These are phyloP conservation scores for Catalaphyllia jardinei DNA, from an alignment of 64 coral and sea anemone species.

Conservation along the genomic window DNA sequence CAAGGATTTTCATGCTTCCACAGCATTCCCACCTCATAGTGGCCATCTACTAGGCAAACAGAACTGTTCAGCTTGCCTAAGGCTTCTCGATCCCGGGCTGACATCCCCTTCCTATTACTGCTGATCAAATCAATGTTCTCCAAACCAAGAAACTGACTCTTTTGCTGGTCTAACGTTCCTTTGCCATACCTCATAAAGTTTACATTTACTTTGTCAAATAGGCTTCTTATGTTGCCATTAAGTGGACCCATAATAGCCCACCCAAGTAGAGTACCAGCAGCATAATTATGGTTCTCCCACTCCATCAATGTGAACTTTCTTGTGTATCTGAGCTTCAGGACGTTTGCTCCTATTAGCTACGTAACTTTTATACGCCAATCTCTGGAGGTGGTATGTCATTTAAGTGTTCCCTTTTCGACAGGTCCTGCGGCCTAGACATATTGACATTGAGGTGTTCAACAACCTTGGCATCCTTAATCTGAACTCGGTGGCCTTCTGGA, in stretches of 20 bases:
- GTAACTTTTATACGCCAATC: slow-evolving; percentile 33
- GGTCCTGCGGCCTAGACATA: slow-evolving; percentile 18
- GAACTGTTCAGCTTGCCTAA: slow-evolving; percentile 31
- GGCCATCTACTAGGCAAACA: slow-evolving; percentile 37
- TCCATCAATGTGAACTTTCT: slow-evolving; percentile 18
- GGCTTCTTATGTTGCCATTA: slow-evolving; percentile 3
- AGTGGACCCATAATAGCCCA: slow-evolving; percentile 67
- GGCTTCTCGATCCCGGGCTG: slow-evolving; percentile 38
- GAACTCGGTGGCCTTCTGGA: background rate
- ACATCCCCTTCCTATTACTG: slow-evolving; percentile 36
- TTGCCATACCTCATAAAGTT: slow-evolving; percentile 49
- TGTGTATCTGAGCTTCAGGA: slow-evolving; percentile 59
- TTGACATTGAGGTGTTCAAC: slow-evolving; percentile 50
- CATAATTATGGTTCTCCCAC: slow-evolving; percentile 65
- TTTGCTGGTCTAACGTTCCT: slow-evolving; percentile 45
- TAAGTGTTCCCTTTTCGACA: slow-evolving; percentile 46
- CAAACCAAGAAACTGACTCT: slow-evolving; percentile 43
- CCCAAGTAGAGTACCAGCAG: slow-evolving; percentile 58
- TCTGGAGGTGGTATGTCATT: slow-evolving; percentile 18
- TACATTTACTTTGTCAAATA: no score
- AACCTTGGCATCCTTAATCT: slow-evolving; percentile 40
- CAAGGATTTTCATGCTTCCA: slow-evolving; percentile 57
- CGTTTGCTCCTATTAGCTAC: slow-evolving; percentile 50
- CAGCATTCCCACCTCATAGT: slow-evolving; percentile 51
- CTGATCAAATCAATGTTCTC: background rate